A percentile compares a stretch with the other conserved stretches of the same genome.
These are phyloP conservation scores for Strongylocentrotus purpuratus DNA, from an alignment of 35 echinoderm and acorn worm species.

Conservation along the genomic window DNA sequence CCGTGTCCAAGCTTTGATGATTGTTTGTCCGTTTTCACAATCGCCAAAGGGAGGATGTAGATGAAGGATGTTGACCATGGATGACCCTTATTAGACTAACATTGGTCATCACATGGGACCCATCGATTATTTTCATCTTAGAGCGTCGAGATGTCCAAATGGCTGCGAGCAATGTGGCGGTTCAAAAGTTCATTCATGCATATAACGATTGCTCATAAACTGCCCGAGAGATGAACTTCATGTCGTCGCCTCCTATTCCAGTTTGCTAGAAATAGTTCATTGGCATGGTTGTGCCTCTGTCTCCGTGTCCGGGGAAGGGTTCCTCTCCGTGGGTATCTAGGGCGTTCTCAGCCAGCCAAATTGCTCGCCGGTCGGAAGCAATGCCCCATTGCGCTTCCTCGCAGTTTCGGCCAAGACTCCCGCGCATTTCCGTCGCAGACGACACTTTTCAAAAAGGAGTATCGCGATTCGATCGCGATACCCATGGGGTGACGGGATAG, in stretches of 20 bases:
- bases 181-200: constrained; percentile 31
- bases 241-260: neutral
- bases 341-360: neutral
- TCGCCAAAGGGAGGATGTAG: neutral
- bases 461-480: constrained; percentile 26
- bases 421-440: constrained; percentile 32
- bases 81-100: neutral
- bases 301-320: neutral
- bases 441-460: constrained; percentile 22
- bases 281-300: neutral
- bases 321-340: neutral
- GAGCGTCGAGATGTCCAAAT: neutral
- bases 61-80: neutral
- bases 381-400: neutral
- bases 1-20: no score
- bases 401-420: constrained; percentile 28
- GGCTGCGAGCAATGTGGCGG: constrained; percentile 23
- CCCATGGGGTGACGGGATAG: constrained; percentile 1
- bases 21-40: neutral
- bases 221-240: constrained; percentile 15
- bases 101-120: neutral
- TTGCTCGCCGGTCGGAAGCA: constrained; percentile 29
- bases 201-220: neutral
- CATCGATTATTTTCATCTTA: neutral
- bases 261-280: constrained; percentile 13